phyloP scores from a whole-genome alignment of 1,140 invertebrate species.

The Drosophila ironensis region DNA sequence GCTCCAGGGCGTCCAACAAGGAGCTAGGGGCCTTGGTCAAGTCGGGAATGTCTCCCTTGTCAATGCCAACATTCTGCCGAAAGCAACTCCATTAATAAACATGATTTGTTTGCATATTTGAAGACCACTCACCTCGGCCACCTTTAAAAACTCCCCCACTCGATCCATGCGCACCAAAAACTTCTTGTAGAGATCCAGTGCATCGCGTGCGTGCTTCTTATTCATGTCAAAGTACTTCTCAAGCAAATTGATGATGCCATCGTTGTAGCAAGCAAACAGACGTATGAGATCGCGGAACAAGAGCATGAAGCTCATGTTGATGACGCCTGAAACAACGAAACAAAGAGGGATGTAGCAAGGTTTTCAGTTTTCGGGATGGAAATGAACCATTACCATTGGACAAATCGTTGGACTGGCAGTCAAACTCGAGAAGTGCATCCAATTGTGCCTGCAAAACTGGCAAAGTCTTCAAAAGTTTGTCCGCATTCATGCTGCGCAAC shows the following conservation, averaged over 20 bases:
- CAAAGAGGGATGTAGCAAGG: no score
- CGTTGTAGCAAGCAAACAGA: constrained; percentile 99
- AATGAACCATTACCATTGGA: constrained; percentile 91
- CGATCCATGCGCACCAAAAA: constrained; percentile 99
- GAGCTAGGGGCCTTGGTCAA: constrained; percentile 99
- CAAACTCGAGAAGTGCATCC: constrained; percentile 98
- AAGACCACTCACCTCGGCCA: constrained; percentile 91
- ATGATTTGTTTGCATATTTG: background rate
- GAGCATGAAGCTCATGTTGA: constrained; percentile 99
- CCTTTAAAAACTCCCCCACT: constrained; percentile 99
- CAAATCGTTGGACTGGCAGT: constrained; percentile 97
- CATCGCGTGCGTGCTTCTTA: constrained; percentile 98
- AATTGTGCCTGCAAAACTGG: constrained; percentile 97
- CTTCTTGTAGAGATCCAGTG: constrained; percentile 99
- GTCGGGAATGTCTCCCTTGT: constrained; percentile 99
- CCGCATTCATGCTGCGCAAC: constrained; percentile 97
- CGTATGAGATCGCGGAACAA: constrained; percentile 99
- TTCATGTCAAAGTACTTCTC: constrained; percentile 99
- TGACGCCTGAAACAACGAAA: no score
- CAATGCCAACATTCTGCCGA: constrained; percentile 96
- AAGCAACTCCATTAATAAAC: background rate
- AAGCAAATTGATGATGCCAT: constrained; percentile 99
- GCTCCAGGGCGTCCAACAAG: constrained; percentile 97
- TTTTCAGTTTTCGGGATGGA: no score
- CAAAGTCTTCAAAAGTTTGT: constrained; percentile 98